Base-by-base conservation (phyloP, 2,888 invertebrate genomes). In the Papilio protenor region DNA sequence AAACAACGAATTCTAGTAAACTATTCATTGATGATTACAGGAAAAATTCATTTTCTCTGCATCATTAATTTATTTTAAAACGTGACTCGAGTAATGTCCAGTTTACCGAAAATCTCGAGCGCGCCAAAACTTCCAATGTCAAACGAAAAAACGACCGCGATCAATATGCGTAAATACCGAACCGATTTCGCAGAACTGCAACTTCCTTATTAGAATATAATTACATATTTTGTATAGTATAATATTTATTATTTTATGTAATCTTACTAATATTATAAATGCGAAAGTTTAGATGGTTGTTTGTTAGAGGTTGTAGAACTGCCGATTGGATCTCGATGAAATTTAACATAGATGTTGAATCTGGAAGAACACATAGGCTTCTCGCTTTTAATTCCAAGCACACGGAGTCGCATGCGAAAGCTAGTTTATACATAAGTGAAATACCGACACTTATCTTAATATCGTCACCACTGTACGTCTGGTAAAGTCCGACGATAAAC, bases 171-270 rank as follows among this genome's bases (percentile, higher is more conserved):
- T 66, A 64, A 75, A 75, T 59, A 66, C 72, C 64, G 21, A 74
- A 47, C 70, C 59, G n/a, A 71, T 6, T 78, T 72, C 78, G 27
- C 21, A 33, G 78, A 75, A 75, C 21, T 57, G 40, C 71, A 72
- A 75, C 78, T 75, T 78, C 75, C 78, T 78, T 78, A 75, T 78
- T 75, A 66, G 10, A 77, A 52, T 61, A 3, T 21, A 49, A 49
- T 77, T 73, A 66, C 16, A 61, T 57, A 69, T 73, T 73, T 77
- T 47, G 73, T 45, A 2, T 76, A 27, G 11, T 72, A 61, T 72
- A 33, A 27, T 10, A 52, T 55, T 52, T 49, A 47, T 16, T 49
- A 49, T 12, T 2, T 49, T 49, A 40, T 40, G 40, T 40, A 40
- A 40, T 40, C 6, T 40, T 40, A 40, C 40, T 40, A 40, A 40